Evolutionary conservation across 2,113 vertebrate genomes (phyloP).

Genomic region (Rhodinocichla rosea): DNA sequence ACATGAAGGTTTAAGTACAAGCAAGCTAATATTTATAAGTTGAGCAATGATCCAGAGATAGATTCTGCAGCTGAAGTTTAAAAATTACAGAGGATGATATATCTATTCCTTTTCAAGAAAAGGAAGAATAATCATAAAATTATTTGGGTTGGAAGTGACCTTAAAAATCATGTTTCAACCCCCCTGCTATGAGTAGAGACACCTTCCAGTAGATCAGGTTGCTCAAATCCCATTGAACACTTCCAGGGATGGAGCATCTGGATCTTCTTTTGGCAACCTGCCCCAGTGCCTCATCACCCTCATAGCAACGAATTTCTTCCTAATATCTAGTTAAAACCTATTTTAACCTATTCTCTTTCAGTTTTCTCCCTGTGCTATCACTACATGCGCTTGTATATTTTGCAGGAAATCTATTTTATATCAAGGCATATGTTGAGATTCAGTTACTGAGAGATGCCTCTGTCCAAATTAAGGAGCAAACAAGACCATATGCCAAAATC

Average conservation of each 20-base stretch:
- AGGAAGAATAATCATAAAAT: neutral
- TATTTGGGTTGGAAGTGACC: neutral
- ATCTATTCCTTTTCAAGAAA: neutral
- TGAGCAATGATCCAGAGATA: neutral
- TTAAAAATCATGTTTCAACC: neutral
- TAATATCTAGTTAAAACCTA: neutral
- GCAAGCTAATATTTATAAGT: neutral
- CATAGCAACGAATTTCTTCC: neutral
- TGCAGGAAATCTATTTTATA: neutral
- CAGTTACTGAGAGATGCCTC: neutral
- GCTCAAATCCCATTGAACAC: neutral
- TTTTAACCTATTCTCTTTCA: neutral
- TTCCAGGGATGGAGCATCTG: neutral
- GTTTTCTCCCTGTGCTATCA: neutral
- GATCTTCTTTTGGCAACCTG: neutral
- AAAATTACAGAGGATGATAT: neutral
- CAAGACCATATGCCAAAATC: neutral
- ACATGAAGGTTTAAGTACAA: neutral
- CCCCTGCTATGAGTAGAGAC: neutral
- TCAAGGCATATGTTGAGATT: neutral
- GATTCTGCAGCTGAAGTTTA: neutral
- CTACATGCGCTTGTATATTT: neutral
- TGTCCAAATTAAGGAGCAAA: neutral
- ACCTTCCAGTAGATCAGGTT: too few species aligned
- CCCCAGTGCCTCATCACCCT: neutral